Conservation (phyloP, 2,888 invertebrate species). For the Argyresthia goedartella region DNA sequence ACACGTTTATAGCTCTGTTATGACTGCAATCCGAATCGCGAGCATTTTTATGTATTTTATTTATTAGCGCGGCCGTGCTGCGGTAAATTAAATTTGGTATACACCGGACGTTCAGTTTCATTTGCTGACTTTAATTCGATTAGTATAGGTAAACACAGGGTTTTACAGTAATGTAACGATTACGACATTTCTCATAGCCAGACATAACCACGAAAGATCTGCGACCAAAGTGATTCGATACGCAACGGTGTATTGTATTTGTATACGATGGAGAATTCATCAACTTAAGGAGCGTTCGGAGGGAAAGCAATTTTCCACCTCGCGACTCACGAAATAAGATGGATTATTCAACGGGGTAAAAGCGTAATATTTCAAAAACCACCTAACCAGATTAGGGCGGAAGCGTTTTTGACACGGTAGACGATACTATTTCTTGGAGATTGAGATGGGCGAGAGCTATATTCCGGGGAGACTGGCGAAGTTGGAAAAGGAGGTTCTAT, state of each 20-base stretch:
- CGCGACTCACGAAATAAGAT: slow-evolving; percentile 2
- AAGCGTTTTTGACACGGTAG: slow-evolving; percentile 31
- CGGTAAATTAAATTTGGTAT: slow-evolving; percentile 27
- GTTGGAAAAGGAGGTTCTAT: no score
- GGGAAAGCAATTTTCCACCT: slow-evolving; percentile 4
- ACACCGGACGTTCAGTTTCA: background rate
- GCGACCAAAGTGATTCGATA: slow-evolving; percentile 1
- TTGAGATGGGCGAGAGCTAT: no score
- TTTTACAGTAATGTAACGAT: background rate
- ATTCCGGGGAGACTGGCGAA: no score
- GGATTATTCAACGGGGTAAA: slow-evolving; percentile 5
- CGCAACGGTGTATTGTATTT: background rate
- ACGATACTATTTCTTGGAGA: background rate
- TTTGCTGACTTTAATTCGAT: background rate
- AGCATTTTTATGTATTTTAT: slow-evolving; percentile 44
- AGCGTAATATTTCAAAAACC: slow-evolving; percentile 29
- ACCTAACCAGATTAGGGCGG: slow-evolving; percentile 33
- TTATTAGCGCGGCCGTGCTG: slow-evolving; percentile 34
- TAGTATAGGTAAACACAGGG: background rate
- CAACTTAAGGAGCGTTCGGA: slow-evolving; percentile 1
- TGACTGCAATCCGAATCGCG: slow-evolving; percentile 45
- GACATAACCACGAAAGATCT: background rate
- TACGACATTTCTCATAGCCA: background rate
- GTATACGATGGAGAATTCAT: background rate
- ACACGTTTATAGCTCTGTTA: slow-evolving; percentile 52